Evolutionary conservation across 2,888 invertebrate genomes (phyloP).

Genomic region (Melanotus villosus): DNA sequence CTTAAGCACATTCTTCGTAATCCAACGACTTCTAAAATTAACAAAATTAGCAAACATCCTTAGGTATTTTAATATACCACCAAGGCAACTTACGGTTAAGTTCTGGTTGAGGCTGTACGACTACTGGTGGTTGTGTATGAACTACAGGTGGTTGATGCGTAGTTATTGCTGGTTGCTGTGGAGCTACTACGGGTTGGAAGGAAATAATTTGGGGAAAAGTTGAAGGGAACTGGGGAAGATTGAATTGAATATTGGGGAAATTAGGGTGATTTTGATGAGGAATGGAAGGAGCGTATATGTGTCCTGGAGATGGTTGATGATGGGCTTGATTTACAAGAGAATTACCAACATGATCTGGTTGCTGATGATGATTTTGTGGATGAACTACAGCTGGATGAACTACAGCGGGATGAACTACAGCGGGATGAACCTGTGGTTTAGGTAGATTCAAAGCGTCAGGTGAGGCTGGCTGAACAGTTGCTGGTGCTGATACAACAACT

Average conservation of each 20-base stretch:
- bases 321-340: not conserved
- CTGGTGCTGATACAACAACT: not conserved
- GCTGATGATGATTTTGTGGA: slow-evolving; percentile 27
- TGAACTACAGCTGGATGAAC: slow-evolving; percentile 50
- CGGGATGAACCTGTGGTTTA: too few species aligned
- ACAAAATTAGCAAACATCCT: too few species aligned
- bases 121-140: not conserved
- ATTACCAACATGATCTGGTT: not conserved
- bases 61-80: too few species aligned
- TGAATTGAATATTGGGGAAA: too few species aligned
- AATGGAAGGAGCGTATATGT: too few species aligned
- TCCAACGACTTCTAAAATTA: not conserved
- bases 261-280: too few species aligned
- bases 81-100: slow-evolving; percentile 16
- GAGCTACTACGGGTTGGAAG: not conserved
- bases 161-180: not conserved
- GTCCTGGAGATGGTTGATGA: too few species aligned
- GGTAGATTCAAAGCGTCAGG: not conserved
- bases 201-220: not conserved
- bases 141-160: not conserved
- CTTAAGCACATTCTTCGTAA: slow-evolving; percentile 63
- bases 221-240: too few species aligned
- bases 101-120: not conserved
- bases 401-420: slow-evolving; percentile 57
- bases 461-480: not conserved